Evolutionary conservation across 2,888 invertebrate species (phyloP).

Genomic region (Cerceris ruficornis): DNA sequence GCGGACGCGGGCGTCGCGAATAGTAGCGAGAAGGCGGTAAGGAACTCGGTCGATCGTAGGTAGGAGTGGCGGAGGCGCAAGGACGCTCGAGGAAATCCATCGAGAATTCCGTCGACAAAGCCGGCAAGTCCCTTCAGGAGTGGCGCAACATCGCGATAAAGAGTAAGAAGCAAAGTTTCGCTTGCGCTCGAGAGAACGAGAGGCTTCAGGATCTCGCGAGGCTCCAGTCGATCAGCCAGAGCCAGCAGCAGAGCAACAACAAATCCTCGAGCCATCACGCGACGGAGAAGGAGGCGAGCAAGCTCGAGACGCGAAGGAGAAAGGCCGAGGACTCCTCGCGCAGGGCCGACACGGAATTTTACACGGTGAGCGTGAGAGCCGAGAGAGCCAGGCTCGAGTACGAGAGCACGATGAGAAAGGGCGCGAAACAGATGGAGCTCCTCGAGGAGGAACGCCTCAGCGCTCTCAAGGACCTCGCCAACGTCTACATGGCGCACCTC

Average conservation of each 20-base stretch:
- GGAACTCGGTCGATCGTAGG: conserved; percentile 78
- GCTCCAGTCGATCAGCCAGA: conserved; percentile 84
- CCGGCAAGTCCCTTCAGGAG: conserved; percentile 90
- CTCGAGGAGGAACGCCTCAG: conserved; percentile 94
- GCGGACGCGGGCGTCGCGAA: too few relatives aligned
- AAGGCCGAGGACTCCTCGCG: conserved; percentile 95
- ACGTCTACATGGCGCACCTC: conserved; percentile 84
- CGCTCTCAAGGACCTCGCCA: conserved; percentile 88
- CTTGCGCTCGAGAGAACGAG: conserved; percentile 94
- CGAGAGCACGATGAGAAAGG: conserved; percentile 94
- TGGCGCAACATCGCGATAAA: conserved; percentile 94
- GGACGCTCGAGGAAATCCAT: conserved; percentile 84
- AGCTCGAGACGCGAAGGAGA: conserved; percentile 93
- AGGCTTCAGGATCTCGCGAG: conserved; percentile 89
- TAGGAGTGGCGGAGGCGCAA: conserved; percentile 86
- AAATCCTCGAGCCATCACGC: conserved; percentile 73
- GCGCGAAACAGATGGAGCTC: conserved; percentile 92
- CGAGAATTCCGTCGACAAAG: conserved; percentile 90
- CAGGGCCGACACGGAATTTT: conserved; percentile 96
- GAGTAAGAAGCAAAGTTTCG: conserved; percentile 94
- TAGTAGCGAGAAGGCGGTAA: background rate
- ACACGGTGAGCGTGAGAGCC: conserved; percentile 94
- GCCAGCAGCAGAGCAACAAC: conserved; percentile 83
- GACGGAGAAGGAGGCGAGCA: conserved; percentile 86
- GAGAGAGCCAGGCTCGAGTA: conserved; percentile 95